phyloP scores from a whole-genome alignment of 2,113 vertebrate genomes.

The Butorides virescens region DNA sequence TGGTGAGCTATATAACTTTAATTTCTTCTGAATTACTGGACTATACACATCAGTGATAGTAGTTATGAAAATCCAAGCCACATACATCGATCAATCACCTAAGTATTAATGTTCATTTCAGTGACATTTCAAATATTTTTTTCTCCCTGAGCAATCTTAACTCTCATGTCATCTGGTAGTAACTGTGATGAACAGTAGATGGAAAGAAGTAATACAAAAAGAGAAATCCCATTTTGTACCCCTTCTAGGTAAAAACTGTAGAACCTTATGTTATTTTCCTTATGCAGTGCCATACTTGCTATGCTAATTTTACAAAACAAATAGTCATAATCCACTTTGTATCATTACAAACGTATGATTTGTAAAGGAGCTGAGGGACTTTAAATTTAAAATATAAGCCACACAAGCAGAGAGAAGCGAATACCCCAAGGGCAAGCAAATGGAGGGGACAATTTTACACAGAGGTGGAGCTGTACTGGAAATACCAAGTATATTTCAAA shows the following conservation, averaged over 20 bases:
- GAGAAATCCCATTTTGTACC: background rate
- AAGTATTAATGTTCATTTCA: background rate
- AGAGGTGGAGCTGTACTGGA: background rate
- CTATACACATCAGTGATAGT: background rate
- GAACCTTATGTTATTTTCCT: background rate
- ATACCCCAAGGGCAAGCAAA: background rate
- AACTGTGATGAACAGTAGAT: background rate
- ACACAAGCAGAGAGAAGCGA: background rate
- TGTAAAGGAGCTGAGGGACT: background rate
- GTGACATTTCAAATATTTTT: background rate
- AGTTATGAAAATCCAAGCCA: background rate
- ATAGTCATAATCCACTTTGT: background rate
- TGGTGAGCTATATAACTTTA: background rate
- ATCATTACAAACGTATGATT: background rate
- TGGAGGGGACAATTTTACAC: background rate
- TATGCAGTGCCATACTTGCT: background rate
- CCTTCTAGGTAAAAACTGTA: background rate
- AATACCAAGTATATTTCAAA: constrained; percentile 7
- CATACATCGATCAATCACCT: background rate
- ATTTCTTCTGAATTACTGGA: background rate
- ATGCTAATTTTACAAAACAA: background rate
- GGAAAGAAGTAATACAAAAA: background rate
- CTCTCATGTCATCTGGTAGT: background rate
- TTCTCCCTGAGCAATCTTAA: background rate
- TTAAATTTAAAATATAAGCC: background rate